Evolutionary conservation across 2,888 invertebrate genomes (phyloP).

Genomic region (Hipparchia semele): DNA sequence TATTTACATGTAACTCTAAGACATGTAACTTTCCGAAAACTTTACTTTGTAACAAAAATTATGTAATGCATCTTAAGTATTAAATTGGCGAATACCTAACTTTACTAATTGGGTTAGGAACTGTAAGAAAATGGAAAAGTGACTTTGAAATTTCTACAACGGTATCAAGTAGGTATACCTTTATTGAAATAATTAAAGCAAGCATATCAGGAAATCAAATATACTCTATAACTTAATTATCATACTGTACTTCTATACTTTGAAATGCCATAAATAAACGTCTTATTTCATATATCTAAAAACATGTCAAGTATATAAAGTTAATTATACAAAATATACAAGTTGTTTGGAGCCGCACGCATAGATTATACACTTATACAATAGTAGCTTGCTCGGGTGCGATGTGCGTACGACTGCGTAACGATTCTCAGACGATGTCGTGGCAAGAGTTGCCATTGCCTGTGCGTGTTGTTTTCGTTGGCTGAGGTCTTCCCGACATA

Average conservation of each 20-base stretch:
- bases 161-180: background rate
- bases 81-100: background rate
- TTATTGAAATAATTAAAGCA: background rate
- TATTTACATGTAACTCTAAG: background rate
- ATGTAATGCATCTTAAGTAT: background rate
- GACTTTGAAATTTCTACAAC: background rate
- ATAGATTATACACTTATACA: constrained; percentile 51
- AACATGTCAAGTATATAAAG: background rate
- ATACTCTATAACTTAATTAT: background rate
- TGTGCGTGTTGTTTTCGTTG: constrained; percentile 87
- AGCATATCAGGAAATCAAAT: background rate
- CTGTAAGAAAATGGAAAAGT: background rate
- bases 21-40: background rate
- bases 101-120: background rate
- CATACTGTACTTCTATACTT: background rate
- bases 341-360: constrained; percentile 35
- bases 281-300: background rate
- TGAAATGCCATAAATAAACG: background rate
- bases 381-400: constrained; percentile 63
- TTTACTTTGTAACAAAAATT: background rate
- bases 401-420: constrained; percentile 62
- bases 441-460: constrained; percentile 87
- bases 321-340: constrained; percentile 9
- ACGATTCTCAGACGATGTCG: constrained; percentile 78
- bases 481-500: constrained; percentile 75